These are phyloP conservation scores for Lordiphosa stackelbergi DNA, from an alignment of 1,140 invertebrate genomes.

Conservation along the genomic window DNA sequence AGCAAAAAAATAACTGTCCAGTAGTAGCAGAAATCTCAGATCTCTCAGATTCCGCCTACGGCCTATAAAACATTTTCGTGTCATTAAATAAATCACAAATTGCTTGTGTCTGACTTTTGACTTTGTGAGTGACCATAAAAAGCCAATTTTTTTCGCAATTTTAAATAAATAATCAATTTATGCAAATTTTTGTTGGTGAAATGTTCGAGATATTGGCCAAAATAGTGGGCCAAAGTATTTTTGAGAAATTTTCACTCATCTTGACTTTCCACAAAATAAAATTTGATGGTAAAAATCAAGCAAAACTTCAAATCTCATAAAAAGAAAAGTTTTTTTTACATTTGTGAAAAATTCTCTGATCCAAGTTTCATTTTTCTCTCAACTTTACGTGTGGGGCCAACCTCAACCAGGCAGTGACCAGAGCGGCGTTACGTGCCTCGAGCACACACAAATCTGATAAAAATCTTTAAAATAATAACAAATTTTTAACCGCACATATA, in stretches of 20 bases:
- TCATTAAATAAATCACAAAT: constrained; percentile 72
- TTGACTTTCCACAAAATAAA: no score
- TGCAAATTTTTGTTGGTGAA: constrained; percentile 63
- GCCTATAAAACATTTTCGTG: constrained; percentile 48
- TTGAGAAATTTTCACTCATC: neutral
- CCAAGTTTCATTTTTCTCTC: no score
- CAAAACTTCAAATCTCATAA: no score
- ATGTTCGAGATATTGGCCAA: constrained; percentile 8
- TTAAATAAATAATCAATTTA: constrained; percentile 51
- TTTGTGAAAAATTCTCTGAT: no score
- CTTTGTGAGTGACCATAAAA: constrained; percentile 9
- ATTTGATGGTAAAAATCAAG: no score
- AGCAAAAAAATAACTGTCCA: constrained; percentile 18
- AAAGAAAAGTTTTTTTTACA: no score
- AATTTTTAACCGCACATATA: constrained; percentile 45
- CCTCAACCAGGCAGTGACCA: no score
- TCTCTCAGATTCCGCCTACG: constrained; percentile 18
- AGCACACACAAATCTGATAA: constrained; percentile 11
- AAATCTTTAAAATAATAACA: constrained; percentile 40
- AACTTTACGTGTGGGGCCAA: no score
- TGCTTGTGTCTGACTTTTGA: constrained; percentile 29
- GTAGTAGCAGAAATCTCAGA: constrained; percentile 31
- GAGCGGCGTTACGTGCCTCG: constrained; percentile 33
- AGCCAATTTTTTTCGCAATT: constrained; percentile 18
- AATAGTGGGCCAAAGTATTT: constrained; percentile 26